Percentiles rank a stretch among this genome's conserved stretches.
Evolutionary conservation across 2,888 invertebrate species (phyloP).

Genomic region (Pogonocherus hispidulus): DNA sequence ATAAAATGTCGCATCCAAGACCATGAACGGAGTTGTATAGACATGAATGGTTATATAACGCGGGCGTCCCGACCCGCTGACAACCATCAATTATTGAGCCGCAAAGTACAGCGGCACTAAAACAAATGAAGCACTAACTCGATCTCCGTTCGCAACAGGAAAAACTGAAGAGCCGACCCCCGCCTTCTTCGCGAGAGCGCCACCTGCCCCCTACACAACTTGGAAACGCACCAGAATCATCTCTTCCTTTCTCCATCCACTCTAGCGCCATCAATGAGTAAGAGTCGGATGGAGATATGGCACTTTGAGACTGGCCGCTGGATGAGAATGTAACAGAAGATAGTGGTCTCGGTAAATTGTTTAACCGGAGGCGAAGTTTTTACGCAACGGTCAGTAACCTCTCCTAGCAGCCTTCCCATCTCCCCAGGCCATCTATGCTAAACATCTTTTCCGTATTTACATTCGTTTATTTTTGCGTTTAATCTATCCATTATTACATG

Average conservation of each 20-base stretch:
- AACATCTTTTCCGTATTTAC: conserved; percentile 53
- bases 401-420: conserved; percentile 32
- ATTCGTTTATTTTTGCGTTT: conserved; percentile 44
- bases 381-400: conserved; percentile 56
- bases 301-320: conserved; percentile 13
- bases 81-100: conserved; percentile 4
- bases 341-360: conserved; percentile 54
- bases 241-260: background rate
- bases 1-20: background rate
- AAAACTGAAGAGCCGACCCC: conserved; percentile 31
- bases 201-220: conserved; percentile 42
- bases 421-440: conserved; percentile 50
- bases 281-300: background rate
- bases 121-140: conserved; percentile 40
- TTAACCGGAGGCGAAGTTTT: conserved; percentile 53
- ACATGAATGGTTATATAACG: background rate
- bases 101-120: conserved; percentile 15
- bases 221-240: conserved; percentile 19
- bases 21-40: background rate
- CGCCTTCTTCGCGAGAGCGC: conserved; percentile 45
- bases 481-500: conserved; percentile 29
- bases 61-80: background rate
- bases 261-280: background rate
- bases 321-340: conserved; percentile 52
- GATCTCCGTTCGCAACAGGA: conserved; percentile 37